phyloP scores from a whole-genome alignment of 23 tunicate genomes.

The Botrylloides violaceus region DNA sequence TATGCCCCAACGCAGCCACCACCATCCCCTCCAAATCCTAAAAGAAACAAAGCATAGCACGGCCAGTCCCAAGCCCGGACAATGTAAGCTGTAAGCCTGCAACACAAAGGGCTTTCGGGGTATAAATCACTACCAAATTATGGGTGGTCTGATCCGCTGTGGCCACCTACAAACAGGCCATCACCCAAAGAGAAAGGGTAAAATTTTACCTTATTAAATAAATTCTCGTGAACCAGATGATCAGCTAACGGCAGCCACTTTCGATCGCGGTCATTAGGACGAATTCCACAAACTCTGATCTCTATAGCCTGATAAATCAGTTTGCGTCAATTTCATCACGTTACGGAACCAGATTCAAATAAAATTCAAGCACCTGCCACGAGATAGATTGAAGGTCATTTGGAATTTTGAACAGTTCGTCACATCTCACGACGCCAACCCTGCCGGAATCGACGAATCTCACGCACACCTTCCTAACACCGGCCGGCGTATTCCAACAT shows the following conservation, averaged over 20 bases:
- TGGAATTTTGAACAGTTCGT: slow-evolving; percentile 32
- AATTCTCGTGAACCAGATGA: slow-evolving; percentile 42
- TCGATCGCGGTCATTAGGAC: slow-evolving; percentile 54
- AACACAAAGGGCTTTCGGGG: too few species aligned
- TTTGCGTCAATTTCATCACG: too few species aligned
- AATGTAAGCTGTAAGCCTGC: too few species aligned
- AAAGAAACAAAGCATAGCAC: not conserved
- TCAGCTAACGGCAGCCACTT: slow-evolving; percentile 53
- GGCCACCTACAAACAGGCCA: not conserved
- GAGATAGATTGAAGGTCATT: slow-evolving; percentile 11
- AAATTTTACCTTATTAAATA: slow-evolving; percentile 41
- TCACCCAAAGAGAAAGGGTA: not conserved
- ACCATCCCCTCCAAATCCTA: slow-evolving; percentile 66
- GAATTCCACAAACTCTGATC: slow-evolving; percentile 27
- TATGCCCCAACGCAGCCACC: slow-evolving; percentile 40
- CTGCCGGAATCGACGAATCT: slow-evolving; percentile 55
- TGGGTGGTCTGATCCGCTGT: too few species aligned
- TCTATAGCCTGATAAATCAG: slow-evolving; percentile 46
- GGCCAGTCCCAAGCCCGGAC: too few species aligned
- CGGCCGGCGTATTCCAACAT: slow-evolving; percentile 49
- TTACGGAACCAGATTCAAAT: too few species aligned
- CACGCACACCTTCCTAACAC: slow-evolving; percentile 48
- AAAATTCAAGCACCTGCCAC: slow-evolving; percentile 47
- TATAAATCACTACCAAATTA: too few species aligned
- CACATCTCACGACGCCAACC: slow-evolving; percentile 14